A percentile compares a stretch with the other conserved stretches of the same genome.
Conservation (phyloP, 1,140 invertebrate species). For the Propsilocerus akamusi region DNA sequence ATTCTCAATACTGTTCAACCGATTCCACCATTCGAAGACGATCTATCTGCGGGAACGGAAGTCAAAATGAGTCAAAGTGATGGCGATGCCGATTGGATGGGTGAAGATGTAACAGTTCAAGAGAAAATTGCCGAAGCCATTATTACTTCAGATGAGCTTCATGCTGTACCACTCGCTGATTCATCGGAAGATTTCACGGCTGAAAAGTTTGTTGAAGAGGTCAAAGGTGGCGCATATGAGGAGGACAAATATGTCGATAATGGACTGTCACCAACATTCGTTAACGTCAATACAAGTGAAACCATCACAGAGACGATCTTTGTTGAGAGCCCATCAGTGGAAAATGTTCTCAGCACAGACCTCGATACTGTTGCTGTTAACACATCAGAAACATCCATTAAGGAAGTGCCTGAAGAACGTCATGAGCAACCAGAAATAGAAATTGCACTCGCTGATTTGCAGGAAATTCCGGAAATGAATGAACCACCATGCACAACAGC, state of each 20-base stretch:
- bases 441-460: neutral
- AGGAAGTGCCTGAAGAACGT: neutral
- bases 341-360: neutral
- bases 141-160: neutral
- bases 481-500: neutral
- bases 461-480: neutral
- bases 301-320: neutral
- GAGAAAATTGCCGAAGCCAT: no score
- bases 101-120: no score
- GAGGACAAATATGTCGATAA: neutral
- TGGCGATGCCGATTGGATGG: neutral
- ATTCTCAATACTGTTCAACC: neutral
- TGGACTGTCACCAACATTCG: neutral
- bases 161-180: neutral
- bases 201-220: slow-evolving; percentile 1
- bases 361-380: neutral
- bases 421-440: neutral
- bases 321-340: neutral
- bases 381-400: neutral
- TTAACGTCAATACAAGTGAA: neutral
- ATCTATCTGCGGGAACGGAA: neutral
- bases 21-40: neutral
- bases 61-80: neutral
- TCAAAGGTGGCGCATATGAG: neutral
- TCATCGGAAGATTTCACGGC: neutral